phyloP scores from a whole-genome alignment of 1,140 invertebrate species.

The Apocrypta bakeri region DNA sequence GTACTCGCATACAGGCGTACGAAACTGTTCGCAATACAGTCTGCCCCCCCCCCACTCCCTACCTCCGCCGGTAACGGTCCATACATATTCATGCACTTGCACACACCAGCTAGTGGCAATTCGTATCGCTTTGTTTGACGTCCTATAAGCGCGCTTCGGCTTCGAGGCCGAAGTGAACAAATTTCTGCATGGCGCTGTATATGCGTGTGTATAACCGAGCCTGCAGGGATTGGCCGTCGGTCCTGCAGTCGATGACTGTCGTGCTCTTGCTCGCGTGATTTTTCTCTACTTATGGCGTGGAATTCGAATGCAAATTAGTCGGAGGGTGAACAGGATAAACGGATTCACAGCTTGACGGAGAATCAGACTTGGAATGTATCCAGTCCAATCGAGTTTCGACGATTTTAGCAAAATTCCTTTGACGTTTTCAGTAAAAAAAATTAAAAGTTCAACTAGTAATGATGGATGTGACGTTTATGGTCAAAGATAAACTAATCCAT shows the following conservation, averaged over 20 bases:
- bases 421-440: too few species aligned
- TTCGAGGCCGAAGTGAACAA: background rate
- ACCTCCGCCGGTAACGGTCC: too few species aligned
- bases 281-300: background rate
- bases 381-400: too few species aligned
- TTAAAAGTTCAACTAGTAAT: too few species aligned
- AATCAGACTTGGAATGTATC: too few species aligned
- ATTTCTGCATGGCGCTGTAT: conserved; percentile 6
- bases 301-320: too few species aligned
- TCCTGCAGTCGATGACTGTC: background rate
- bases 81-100: conserved; percentile 14
- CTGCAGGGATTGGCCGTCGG: background rate
- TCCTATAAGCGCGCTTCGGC: background rate
- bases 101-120: conserved; percentile 4
- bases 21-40: background rate
- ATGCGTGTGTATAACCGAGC: background rate
- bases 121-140: conserved; percentile 25
- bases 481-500: too few species aligned
- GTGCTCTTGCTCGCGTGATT: background rate
- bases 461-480: too few species aligned
- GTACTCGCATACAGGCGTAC: background rate
- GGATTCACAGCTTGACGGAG: too few species aligned
- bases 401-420: too few species aligned
- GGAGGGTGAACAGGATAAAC: too few species aligned
- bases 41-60: too few species aligned